phyloP scores from a whole-genome alignment of 2,113 vertebrate species.

The Chloebia gouldiae region DNA sequence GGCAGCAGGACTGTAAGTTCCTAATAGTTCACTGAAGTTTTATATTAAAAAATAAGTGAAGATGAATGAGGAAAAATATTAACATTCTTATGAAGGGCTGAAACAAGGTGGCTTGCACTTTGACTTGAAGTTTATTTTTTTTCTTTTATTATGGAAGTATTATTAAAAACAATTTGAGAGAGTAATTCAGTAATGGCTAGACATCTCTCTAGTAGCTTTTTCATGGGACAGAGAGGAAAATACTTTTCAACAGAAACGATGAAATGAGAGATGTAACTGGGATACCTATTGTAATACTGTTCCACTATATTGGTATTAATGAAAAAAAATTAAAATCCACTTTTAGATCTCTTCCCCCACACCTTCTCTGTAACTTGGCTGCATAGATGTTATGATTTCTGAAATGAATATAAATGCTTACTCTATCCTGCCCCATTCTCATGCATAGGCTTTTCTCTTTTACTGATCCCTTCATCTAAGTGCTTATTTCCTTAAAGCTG shows the following conservation, averaged over 20 bases:
- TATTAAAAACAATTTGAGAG: neutral
- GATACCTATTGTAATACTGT: neutral
- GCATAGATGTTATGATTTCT: neutral
- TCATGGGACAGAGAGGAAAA: neutral
- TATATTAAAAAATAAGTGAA: constrained; percentile 36
- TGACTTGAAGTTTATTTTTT: constrained; percentile 20
- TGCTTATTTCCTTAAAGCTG: neutral
- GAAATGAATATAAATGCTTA: neutral
- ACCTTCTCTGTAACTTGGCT: neutral
- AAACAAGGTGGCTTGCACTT: constrained; percentile 54
- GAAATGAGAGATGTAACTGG: neutral
- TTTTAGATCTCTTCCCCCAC: neutral
- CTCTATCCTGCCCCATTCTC: neutral
- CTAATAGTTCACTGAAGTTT: constrained; percentile 25
- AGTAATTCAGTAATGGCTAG: constrained; percentile 12
- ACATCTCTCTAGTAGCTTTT: neutral
- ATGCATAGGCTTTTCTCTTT: neutral
- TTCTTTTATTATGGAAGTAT: neutral
- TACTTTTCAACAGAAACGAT: neutral
- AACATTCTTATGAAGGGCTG: constrained; percentile 42
- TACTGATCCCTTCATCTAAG: neutral
- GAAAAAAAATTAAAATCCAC: neutral
- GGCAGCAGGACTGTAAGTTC: neutral
- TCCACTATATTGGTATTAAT: neutral
- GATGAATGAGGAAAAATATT: constrained; percentile 34